Base-by-base conservation (phyloP, 2,797 vertebrate genomes). In the Amphiprion clarkii region DNA sequence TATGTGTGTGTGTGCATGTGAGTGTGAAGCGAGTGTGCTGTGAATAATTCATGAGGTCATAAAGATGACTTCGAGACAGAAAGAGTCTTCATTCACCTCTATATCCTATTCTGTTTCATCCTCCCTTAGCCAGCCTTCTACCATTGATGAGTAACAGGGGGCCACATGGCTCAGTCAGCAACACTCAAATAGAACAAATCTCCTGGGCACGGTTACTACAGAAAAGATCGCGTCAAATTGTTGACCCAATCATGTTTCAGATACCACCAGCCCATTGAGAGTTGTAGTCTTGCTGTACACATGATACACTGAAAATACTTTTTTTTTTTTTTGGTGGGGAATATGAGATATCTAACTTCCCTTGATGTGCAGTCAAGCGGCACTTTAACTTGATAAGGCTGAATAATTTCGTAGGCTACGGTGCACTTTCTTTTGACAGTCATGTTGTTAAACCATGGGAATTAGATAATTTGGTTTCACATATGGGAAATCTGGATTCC, bases 1-100 rank as follows among this genome's bases (percentile, higher is more conserved):
- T 19, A 33, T 80, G 54, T 64, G 19, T 54, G 29, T 53, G 19
- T 51, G 27, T 12, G n/a, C 21, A 13, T 52, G 21, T 36, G 33
- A 75, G 48, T 63, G 61, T 25, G 46, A 27, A 58, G 27, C 10
- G 5, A 39, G 46, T 42, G 11, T 7, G 40, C 36, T 21, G 54
- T 94, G 87, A 91, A 94, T 93, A 87, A 94, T 93, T 92, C 87
- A 94, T 68, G 14, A 79, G 85, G 80, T 92, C 84, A 67, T 82
- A 82, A 86, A 88, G 89, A 92, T 72, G 85, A 91, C 88, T 89
- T 72, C 4, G 58, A 89, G 88, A 86, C 79, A 79, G 52, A 77
- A 76, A 56, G 64, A 85, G 79, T 71, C 79, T 89, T 88, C 89
- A 86, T 90, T 94, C 87, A 81, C 84, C 80, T 78, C 82, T 68